Conservation (phyloP, 2,797 vertebrate species). For the Halcyon badia region DNA sequence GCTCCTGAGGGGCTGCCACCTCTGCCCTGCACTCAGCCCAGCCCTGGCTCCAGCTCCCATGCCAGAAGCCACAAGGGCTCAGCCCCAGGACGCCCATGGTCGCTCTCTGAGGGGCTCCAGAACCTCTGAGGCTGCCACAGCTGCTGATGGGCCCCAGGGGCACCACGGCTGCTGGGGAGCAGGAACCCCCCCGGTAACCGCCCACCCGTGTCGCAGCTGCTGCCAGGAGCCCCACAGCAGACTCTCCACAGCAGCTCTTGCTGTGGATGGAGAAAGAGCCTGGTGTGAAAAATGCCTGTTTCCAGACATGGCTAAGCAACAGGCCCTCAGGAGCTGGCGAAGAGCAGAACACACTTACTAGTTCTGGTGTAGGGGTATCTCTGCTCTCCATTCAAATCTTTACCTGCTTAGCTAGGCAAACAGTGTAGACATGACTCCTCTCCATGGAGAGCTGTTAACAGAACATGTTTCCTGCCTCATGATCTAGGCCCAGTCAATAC, state of each 20-base stretch:
- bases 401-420: background rate
- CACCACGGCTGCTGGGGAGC: background rate
- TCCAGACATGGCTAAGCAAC: background rate
- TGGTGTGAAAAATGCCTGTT: background rate
- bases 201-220: background rate
- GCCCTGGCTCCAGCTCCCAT: background rate
- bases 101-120: background rate
- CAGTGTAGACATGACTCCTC: background rate
- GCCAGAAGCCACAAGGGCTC: fast-evolving
- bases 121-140: background rate
- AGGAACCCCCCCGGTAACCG: background rate
- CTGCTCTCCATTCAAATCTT: background rate
- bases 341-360: background rate
- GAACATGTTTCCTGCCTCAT: background rate
- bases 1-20: background rate
- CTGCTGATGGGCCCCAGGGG: background rate
- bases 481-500: no score
- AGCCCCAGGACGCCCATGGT: background rate
- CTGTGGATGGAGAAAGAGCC: background rate
- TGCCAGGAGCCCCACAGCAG: background rate
- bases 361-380: background rate
- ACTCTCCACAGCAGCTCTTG: background rate
- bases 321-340: background rate
- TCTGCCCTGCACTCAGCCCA: background rate
- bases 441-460: background rate